A percentile compares a stretch with the other conserved stretches of the same genome.
phyloP scores from a whole-genome alignment of 2,113 vertebrate species.

The Tichodroma muraria region DNA sequence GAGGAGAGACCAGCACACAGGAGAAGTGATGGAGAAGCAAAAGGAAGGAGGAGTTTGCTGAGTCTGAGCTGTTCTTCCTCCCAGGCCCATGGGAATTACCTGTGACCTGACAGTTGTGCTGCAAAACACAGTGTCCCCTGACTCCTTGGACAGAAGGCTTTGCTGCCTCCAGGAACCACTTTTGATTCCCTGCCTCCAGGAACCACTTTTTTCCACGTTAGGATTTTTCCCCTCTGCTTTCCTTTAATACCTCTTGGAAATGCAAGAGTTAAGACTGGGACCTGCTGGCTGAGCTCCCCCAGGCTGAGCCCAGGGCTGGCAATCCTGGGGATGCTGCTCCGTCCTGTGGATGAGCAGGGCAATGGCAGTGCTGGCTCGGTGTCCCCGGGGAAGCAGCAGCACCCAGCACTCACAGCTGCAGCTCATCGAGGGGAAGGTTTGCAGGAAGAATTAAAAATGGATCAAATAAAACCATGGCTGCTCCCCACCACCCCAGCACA shows the following conservation, averaged over 20 bases:
- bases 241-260: neutral
- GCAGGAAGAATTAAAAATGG: neutral
- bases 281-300: neutral
- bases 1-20: neutral
- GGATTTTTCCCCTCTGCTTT: neutral
- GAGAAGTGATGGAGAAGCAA: neutral
- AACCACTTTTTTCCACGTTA: rapidly evolving
- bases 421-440: neutral
- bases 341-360: conserved; percentile 49
- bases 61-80: neutral
- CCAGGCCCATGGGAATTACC: neutral
- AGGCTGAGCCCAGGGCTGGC: neutral
- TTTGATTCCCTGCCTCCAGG: neutral
- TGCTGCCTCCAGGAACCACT: neutral
- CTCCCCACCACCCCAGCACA: too few relatives aligned
- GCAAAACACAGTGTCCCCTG: rapidly evolving
- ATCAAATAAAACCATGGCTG: neutral
- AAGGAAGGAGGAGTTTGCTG: neutral
- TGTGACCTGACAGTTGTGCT: neutral
- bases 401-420: neutral
- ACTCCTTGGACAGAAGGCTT: neutral
- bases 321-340: conserved; percentile 59
- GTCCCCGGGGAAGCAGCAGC: neutral
- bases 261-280: neutral
- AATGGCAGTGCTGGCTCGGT: neutral